A percentile compares a stretch with the other conserved stretches of the same genome.
phyloP scores from a whole-genome alignment of 2,797 vertebrate species.

The Melanotaenia nigrans region DNA sequence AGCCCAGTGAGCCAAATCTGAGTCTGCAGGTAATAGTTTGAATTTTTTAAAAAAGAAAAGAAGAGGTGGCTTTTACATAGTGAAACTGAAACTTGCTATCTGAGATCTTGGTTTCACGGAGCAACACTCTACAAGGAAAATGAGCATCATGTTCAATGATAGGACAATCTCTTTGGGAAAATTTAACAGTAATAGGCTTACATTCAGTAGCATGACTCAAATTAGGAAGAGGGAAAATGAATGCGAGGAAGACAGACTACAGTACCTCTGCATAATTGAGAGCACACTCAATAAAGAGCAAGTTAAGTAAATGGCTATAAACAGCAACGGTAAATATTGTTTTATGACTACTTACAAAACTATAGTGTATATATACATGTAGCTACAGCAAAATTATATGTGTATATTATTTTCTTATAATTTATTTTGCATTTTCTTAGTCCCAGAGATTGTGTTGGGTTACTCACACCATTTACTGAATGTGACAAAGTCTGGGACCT shows the following conservation, averaged over 20 bases:
- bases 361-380: constrained; percentile 10
- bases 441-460: constrained; percentile 25
- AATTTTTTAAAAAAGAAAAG: constrained; percentile 28
- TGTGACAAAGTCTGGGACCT: constrained; percentile 53
- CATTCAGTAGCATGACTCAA: constrained; percentile 28
- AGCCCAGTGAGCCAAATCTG: constrained; percentile 44
- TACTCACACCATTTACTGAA: constrained; percentile 48
- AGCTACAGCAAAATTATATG: not conserved
- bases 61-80: constrained; percentile 13
- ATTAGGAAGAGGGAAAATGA: constrained; percentile 8
- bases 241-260: not conserved
- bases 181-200: constrained; percentile 30
- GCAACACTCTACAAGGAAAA: constrained; percentile 24
- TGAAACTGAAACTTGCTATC: constrained; percentile 32
- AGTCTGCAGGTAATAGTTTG: constrained; percentile 53
- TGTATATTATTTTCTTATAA: constrained; percentile 15
- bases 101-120: constrained; percentile 46
- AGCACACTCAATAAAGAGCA: constrained; percentile 3
- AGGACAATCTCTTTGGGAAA: constrained; percentile 21
- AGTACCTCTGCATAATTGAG: constrained; percentile 21
- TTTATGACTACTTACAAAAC: constrained; percentile 33
- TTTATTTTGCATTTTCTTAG: constrained; percentile 40
- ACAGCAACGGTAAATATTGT: constrained; percentile 27
- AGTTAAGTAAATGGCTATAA: constrained; percentile 11
- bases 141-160: constrained; percentile 31